These are phyloP conservation scores for Echeneis naucrates DNA, from an alignment of 2,797 vertebrate genomes.

Conservation along the genomic window DNA sequence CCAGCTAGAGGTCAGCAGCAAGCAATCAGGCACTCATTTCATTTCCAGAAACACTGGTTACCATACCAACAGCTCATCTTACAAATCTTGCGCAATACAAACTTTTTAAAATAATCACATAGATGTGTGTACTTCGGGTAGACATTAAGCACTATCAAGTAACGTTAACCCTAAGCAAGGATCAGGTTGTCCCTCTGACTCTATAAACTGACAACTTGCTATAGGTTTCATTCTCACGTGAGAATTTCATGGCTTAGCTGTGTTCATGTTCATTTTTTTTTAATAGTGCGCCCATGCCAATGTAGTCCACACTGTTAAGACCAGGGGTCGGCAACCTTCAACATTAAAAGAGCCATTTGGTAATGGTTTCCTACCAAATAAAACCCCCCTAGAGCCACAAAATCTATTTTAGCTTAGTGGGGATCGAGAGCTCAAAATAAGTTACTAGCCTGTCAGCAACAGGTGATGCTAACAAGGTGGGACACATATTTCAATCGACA, in stretches of 20 bases:
- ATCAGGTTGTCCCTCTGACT: not conserved
- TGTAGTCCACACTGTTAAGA: not conserved
- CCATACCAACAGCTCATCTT: constrained; percentile 2
- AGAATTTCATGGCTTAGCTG: constrained; percentile 6
- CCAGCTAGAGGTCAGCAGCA: constrained; percentile 87
- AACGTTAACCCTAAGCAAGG: too few relatives aligned
- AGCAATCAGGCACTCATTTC: not conserved
- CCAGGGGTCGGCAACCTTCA: too few relatives aligned
- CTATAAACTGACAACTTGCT: constrained; percentile 17
- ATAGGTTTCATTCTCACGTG: not conserved
- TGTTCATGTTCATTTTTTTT: not conserved
- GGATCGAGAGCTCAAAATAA: too few relatives aligned
- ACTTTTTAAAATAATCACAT: constrained; percentile 11
- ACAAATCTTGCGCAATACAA: not conserved
- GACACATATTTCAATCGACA: too few relatives aligned
- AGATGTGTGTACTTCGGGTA: not conserved
- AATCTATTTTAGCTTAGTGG: too few relatives aligned
- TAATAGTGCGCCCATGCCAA: not conserved
- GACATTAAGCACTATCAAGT: constrained; percentile 3
- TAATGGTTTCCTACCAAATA: too few relatives aligned
- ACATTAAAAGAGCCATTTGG: too few relatives aligned
- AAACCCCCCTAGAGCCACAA: too few relatives aligned
- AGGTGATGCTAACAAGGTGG: too few relatives aligned
- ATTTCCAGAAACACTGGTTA: constrained; percentile 22
- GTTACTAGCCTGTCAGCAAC: too few relatives aligned